phyloP scores from a whole-genome alignment of 2,797 vertebrate genomes.

The Amblyraja radiata region DNA sequence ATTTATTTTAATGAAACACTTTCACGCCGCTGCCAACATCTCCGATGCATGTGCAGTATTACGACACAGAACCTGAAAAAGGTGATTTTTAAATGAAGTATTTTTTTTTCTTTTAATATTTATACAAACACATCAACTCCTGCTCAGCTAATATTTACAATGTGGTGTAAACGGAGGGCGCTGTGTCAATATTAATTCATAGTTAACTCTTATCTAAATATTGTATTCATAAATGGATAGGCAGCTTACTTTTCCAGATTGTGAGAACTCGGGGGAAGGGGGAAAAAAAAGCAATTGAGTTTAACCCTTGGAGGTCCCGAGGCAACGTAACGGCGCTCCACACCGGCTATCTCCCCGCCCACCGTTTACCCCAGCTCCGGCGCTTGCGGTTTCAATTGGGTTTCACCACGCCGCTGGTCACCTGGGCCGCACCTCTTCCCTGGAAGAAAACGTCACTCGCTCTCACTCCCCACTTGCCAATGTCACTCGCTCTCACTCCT shows the following conservation, averaged over 20 bases:
- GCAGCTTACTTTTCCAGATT: neutral
- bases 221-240: neutral
- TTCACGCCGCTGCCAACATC: neutral
- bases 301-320: neutral
- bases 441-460: neutral
- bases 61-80: neutral
- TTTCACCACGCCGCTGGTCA: neutral
- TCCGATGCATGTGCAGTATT: neutral
- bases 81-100: neutral
- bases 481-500: neutral
- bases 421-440: neutral
- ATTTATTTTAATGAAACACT: neutral
- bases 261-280: neutral
- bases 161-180: neutral
- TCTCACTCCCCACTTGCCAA: neutral
- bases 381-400: neutral
- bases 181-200: neutral
- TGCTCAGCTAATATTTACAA: conserved; percentile 2
- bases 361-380: neutral
- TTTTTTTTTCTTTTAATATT: neutral
- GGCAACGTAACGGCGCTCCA: neutral
- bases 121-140: neutral
- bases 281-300: neutral
- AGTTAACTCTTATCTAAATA: conserved; percentile 29
- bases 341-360: neutral